Percentiles rank a stretch among this genome's conserved stretches.
phyloP scores from a whole-genome alignment of 2,113 vertebrate genomes.

The Hemiprocne comata region DNA sequence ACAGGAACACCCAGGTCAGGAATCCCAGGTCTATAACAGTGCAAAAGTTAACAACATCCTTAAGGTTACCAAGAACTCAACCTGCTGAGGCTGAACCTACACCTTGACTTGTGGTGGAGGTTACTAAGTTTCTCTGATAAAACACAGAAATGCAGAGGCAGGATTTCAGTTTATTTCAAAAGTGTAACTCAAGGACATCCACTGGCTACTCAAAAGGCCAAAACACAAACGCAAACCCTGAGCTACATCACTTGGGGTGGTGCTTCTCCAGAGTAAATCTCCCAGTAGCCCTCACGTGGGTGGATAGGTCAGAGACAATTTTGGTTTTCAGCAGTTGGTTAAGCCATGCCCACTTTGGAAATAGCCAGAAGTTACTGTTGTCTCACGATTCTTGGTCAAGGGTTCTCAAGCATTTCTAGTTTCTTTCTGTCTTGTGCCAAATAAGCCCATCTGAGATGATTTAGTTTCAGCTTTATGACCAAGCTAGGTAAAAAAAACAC shows the following conservation, averaged over 20 bases:
- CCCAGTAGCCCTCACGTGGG: accelerated
- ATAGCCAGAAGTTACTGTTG: not conserved
- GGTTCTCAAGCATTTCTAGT: not conserved
- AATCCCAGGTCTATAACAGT: not conserved
- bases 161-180: not conserved
- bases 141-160: not conserved
- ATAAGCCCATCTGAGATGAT: not conserved
- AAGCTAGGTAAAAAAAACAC: not conserved
- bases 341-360: not conserved
- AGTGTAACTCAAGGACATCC: not conserved
- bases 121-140: not conserved
- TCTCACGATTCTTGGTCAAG: not conserved
- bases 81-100: not conserved
- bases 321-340: not conserved
- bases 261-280: not conserved
- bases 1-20: constrained; percentile 11
- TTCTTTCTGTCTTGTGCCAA: not conserved
- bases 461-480: not conserved
- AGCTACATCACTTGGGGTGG: not conserved
- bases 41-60: not conserved
- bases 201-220: not conserved
- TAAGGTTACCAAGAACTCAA: not conserved
- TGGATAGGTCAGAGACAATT: not conserved
- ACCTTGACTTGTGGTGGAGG: not conserved
- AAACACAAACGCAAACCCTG: not conserved